Evolutionary conservation across 2,888 invertebrate species (phyloP), one percentile per base, ranked within the genome.

Genomic region (Ganaspis brasiliensis): DNA sequence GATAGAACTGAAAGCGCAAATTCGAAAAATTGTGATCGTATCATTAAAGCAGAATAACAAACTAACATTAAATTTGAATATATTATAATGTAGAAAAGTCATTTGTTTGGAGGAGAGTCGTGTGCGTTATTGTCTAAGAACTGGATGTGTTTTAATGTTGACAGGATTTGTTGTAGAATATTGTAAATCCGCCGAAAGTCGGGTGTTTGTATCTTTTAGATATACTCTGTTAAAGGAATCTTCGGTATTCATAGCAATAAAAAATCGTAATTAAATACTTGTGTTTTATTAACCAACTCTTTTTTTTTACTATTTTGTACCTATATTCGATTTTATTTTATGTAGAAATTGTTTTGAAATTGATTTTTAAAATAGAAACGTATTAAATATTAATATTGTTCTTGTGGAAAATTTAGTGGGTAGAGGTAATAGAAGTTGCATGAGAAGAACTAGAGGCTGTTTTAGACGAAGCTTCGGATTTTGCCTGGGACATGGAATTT

Each of bases 151-250:
- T 85, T 83, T 74, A 81, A 78, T 83, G 82, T 85, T 81, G 79
- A 79, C 63, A 77, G 70, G 81, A 82, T 82, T 83, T 81, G 85
- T 78, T 80, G 80, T 82, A 83, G 83, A 80, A 83, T 80, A 81
- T 81, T 79, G 77, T 84, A 80, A 82, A 84, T 79, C 83, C 74
- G 75, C 79, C 77, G 77, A 84, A 78, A 75, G 81, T 78, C 78
- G 83, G 61, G 80, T 81, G 78, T 85, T 82, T 84, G 79, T 83
- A 82, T 82, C 72, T 81, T 67, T 67, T 67, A 67, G 67, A 67
- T 16, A 49, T 45, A 78, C 81, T 79, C 74, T 56, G 78, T 75
- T 72, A 73, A 67, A 78, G 76, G 78, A 79, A 81, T 75, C 78
- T 76, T 83, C 82, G 79, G 79, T 81, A 83, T 77, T 67, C 45